Evolutionary conservation across 2,797 vertebrate genomes (phyloP).

Genomic region (Florisuga fusca): DNA sequence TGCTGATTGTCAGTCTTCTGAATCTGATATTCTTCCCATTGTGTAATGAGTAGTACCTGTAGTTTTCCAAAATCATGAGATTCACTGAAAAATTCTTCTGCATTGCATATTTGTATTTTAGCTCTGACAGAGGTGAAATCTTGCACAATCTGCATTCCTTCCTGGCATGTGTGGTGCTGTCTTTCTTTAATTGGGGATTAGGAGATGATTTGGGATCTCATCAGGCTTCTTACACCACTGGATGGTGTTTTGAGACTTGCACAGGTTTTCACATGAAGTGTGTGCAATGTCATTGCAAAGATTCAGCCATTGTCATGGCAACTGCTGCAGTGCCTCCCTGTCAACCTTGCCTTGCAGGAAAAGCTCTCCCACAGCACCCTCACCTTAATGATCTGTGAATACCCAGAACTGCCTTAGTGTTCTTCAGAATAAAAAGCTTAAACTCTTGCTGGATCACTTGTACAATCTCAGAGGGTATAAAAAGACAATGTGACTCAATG

Average conservation of each 20-base stretch:
- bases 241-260: background rate
- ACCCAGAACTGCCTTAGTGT: background rate
- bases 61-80: background rate
- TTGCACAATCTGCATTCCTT: background rate
- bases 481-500: background rate
- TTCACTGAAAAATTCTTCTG: background rate
- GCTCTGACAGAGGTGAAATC: background rate
- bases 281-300: background rate
- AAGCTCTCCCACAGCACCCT: background rate
- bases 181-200: background rate
- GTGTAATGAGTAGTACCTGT: background rate
- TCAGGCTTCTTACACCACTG: background rate
- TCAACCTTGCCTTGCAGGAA: background rate
- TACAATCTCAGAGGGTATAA: background rate
- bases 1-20: background rate
- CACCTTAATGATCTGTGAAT: background rate
- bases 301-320: constrained; percentile 4
- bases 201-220: background rate
- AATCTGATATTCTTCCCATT: background rate
- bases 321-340: background rate
- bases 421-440: background rate
- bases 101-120: background rate
- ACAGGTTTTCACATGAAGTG: background rate
- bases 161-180: background rate
- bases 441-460: background rate